phyloP scores from a whole-genome alignment of 2,888 invertebrate species.

The Bombylius major region DNA sequence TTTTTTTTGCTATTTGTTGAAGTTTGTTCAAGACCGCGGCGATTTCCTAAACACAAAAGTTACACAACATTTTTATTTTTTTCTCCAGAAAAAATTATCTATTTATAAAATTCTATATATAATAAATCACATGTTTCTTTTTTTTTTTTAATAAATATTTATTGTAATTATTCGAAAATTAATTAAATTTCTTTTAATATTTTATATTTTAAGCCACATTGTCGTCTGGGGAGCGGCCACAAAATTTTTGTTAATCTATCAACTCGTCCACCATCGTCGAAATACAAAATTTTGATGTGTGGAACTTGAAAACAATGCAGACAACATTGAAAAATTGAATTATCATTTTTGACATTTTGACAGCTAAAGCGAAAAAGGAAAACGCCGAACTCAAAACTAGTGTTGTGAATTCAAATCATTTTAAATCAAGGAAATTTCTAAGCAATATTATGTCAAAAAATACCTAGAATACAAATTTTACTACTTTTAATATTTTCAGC shows the following conservation, averaged over 20 bases:
- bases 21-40: neutral
- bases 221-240: slow-evolving; percentile 8
- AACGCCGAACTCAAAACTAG: too few relatives aligned
- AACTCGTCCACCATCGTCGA: slow-evolving; percentile 8
- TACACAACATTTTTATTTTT: slow-evolving; percentile 59
- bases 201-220: neutral
- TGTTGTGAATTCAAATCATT: too few relatives aligned
- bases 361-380: too few relatives aligned
- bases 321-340: too few relatives aligned
- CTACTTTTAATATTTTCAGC: too few relatives aligned
- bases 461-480: too few relatives aligned
- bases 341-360: too few relatives aligned
- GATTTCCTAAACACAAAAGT: slow-evolving; percentile 24
- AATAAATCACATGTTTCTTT: neutral
- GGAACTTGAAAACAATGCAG: too few relatives aligned
- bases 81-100: neutral
- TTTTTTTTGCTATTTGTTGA: neutral
- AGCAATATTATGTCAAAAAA: too few relatives aligned
- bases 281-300: neutral
- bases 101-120: too few relatives aligned
- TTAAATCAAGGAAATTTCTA: too few relatives aligned
- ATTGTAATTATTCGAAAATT: neutral
- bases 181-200: neutral
- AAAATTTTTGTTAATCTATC: slow-evolving; percentile 4
- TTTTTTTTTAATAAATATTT: neutral